Percentiles rank a stretch among this genome's conserved stretches.
These are phyloP conservation scores for Tetragnatha versicolor DNA, from an alignment of 1,140 invertebrate species.

Conservation along the genomic window DNA sequence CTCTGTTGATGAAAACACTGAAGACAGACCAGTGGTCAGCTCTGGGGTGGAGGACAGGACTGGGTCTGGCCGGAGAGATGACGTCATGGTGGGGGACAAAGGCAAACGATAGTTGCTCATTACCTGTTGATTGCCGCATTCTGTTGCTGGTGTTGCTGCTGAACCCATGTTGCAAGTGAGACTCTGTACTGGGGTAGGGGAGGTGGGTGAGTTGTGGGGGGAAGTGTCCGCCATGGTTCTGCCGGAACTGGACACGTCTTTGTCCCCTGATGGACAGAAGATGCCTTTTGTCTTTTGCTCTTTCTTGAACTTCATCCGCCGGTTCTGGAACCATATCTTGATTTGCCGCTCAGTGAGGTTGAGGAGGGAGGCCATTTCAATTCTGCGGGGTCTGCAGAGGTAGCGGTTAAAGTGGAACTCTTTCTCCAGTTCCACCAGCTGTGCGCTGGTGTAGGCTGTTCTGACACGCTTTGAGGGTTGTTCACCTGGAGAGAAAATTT, in stretches of 20 bases:
- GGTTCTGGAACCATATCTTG: constrained; percentile 86
- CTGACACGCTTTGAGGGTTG: constrained; percentile 66
- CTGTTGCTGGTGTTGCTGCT: background rate
- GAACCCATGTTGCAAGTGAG: background rate
- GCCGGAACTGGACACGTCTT: constrained; percentile 23
- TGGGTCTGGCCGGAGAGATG: background rate
- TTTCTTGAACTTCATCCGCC: constrained; percentile 76
- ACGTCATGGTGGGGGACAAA: background rate
- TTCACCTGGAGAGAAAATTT: constrained; percentile 30
- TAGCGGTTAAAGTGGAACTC: constrained; percentile 81
- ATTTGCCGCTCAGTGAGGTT: constrained; percentile 83
- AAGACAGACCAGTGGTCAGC: background rate
- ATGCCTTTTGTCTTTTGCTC: constrained; percentile 61
- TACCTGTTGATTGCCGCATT: background rate
- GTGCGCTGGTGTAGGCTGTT: constrained; percentile 67
- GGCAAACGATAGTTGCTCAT: background rate
- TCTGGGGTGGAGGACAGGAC: background rate
- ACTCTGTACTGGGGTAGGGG: constrained; percentile 2
- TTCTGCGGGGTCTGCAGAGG: constrained; percentile 78
- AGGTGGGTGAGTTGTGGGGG: constrained; percentile 10
- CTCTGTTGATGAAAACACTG: background rate
- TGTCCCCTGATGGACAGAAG: constrained; percentile 7
- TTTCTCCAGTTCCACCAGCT: constrained; percentile 67
- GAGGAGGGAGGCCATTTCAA: constrained; percentile 78
- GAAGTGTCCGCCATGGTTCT: constrained; percentile 17